Conservation (phyloP, 1,140 invertebrate species). For the Thalassaphorura encarpata region DNA sequence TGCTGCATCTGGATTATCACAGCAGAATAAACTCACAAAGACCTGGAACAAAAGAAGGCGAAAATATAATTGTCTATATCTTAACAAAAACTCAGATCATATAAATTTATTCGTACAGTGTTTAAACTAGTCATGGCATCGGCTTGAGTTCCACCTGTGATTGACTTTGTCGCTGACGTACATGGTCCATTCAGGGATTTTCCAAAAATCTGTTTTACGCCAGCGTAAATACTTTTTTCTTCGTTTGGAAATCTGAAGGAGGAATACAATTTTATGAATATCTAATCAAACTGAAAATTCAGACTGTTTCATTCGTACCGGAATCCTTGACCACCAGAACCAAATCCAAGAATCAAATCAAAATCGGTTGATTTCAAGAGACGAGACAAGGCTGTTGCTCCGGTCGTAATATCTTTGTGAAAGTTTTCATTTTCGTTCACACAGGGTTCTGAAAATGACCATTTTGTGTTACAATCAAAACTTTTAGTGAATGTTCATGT, state of each 20-base stretch:
- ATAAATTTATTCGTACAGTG: too few species aligned
- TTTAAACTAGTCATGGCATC: too few species aligned
- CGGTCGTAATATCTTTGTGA: not conserved
- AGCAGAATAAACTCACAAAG: constrained; percentile 25
- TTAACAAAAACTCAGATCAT: too few species aligned
- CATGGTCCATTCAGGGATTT: constrained; percentile 4
- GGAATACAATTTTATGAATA: too few species aligned
- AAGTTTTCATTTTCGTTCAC: not conserved
- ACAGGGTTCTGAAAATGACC: not conserved
- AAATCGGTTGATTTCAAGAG: constrained; percentile 10
- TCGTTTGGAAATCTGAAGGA: constrained; percentile 12
- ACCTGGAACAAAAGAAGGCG: too few species aligned
- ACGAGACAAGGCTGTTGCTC: not conserved
- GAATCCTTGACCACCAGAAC: constrained; percentile 16
- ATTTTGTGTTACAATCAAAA: not conserved
- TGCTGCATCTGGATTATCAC: constrained; percentile 18
- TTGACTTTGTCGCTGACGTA: not conserved
- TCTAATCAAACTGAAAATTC: too few species aligned
- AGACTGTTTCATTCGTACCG: too few species aligned
- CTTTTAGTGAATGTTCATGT: too few species aligned
- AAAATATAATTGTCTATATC: too few species aligned
- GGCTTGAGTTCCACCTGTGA: too few species aligned
- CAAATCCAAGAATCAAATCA: constrained; percentile 14
- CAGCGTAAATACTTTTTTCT: constrained; percentile 16
- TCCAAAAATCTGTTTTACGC: constrained; percentile 10